Conservation (phyloP, 2,797 vertebrate species). For the Momotus momota region DNA sequence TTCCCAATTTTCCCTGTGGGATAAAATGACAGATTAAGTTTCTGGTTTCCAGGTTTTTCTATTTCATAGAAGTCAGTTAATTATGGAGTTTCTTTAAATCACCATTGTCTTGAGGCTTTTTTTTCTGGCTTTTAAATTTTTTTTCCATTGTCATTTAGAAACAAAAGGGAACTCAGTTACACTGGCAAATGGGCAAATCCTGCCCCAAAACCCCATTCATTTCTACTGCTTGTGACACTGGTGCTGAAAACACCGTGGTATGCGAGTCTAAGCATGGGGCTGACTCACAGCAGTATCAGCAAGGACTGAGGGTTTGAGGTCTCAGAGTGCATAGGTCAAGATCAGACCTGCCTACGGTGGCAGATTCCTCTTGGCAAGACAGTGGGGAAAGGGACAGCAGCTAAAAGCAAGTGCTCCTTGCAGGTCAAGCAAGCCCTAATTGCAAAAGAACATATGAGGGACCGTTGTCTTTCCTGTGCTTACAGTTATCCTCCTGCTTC, state of each 20-base stretch:
- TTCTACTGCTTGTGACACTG: background rate
- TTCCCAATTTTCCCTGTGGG: background rate
- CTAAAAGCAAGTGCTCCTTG: background rate
- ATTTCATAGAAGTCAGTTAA: background rate
- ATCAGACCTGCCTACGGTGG: background rate
- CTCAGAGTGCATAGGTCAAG: background rate
- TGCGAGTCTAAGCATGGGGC: background rate
- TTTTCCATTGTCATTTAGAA: background rate
- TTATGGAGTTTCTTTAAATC: background rate
- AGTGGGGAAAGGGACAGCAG: background rate
- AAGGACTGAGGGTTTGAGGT: background rate
- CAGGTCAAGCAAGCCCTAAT: background rate
- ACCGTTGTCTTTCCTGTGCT: background rate
- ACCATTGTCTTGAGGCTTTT: background rate
- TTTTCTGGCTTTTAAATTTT: background rate
- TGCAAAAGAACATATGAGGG: background rate
- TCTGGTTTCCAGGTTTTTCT: slow-evolving; percentile 1
- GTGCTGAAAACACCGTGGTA: background rate
- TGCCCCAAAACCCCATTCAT: background rate
- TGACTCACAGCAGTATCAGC: background rate
- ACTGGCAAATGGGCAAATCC: background rate
- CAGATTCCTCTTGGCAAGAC: background rate
- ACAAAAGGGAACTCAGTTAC: background rate
- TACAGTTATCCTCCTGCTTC: background rate
- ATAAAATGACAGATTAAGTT: background rate